Evolutionary conservation across 2,888 invertebrate genomes (phyloP), one percentile per base, ranked within the genome.

Genomic region (Hartigia nigra): DNA sequence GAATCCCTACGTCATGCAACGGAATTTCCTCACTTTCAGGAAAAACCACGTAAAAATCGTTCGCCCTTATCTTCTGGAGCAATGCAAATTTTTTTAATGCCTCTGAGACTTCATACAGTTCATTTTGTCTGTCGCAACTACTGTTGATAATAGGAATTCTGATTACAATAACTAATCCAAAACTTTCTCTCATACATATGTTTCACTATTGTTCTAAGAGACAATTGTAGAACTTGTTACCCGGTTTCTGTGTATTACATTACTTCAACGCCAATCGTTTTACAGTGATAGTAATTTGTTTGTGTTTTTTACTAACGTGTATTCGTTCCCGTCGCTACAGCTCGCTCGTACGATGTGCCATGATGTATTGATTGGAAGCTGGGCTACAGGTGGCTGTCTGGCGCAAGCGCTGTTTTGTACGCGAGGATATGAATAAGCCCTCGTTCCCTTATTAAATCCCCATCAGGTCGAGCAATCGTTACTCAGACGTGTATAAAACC

Each of bases 361-460:
- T 89, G 88, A 90, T 88, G 89, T 90, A 90, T 90, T 90, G 90
- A 90, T 90, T 90, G 90, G 89, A 90, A 86, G 89, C 89, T 88
- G 88, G 90, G 90, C 90, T 90, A 90, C 90, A 90, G 90, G 90
- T 90, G 90, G 89, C 90, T 88, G 87, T 87, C 84, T 84, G 77
- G 88, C 89, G 90, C 90, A 82, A 82, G 90, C 90, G 90, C 87
- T 79, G 70, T 83, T 37, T 74, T 74, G 35, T 69, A 76, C 79
- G 78, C 70, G 74, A 79, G 84, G 84, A 89, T 90, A 87, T 86
- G 89, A 90, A 90, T 89, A 89, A 88, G 87, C 85, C 84, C 85
- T 81, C 84, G 82, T 85, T 85, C 84, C 85, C 85, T 87, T 89
- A 88, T 88, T 89, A 90, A 90, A 88, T 88, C 86, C 85, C 83